Base-by-base conservation (phyloP, 2,113 vertebrate genomes). In the Zeus faber region DNA sequence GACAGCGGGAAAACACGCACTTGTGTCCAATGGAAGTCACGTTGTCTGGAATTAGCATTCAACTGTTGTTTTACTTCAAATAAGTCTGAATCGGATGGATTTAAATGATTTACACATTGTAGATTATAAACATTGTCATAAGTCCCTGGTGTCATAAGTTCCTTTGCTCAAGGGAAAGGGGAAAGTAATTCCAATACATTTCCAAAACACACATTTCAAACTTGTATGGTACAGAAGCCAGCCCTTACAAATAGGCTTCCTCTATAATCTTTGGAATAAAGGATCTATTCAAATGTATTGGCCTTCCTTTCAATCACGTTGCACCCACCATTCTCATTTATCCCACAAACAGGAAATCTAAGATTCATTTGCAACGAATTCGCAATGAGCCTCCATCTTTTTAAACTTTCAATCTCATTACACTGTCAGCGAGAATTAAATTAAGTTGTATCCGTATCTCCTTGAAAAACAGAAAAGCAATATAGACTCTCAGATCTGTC, bases 401-500 rank as follows among this genome's bases (percentile, higher is more conserved):
- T 37, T 37, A 37, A 24, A 11, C 51, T 35, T 53, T 65, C 29
- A 54, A 62, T 39, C 18, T 23, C 29, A 22, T 18, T 13, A 17
- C 8, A 13, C 11, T 9, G 1, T 31, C 16, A 47, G 8, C n/a
- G n/a, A 8, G 57, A 56, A 0, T 35, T 53, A 17, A 33, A 50
- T 54, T 66, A 51, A 71, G 27, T 20, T 33, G 3, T 1, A 33
- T 33, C 29, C 2, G 13, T 33, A 33, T 33, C 29, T 43, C 55
- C 43, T 24, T 69, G 13, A 33, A 67, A 58, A 39, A 58, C 5
- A 40, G 56, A 48, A 50, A 54, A 50, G 46, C 17, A 48, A 40
- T 37, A 51, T 53, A 20, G 35, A 37, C 17, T 37, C 44, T 61
- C 62, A 62, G 68, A 65, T 52, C 17, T 54, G 20, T 72, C 2